phyloP scores from a whole-genome alignment of 2,113 vertebrate genomes.

The Dromaius novaehollandiae region DNA sequence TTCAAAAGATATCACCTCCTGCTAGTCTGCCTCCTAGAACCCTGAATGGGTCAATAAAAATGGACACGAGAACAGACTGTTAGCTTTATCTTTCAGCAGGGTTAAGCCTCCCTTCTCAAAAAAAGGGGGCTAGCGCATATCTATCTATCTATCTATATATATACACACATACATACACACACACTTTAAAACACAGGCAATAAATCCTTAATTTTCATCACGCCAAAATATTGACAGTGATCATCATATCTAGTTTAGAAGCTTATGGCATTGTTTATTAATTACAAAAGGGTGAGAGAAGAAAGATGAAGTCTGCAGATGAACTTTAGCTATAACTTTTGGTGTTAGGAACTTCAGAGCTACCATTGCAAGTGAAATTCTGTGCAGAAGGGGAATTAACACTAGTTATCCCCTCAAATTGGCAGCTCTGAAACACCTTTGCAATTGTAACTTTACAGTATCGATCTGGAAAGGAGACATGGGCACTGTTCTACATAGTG shows the following conservation, averaged over 20 bases:
- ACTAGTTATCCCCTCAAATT: background rate
- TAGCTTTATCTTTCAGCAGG: background rate
- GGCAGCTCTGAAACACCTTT: background rate
- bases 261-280: background rate
- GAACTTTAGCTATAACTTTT: background rate
- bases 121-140: background rate
- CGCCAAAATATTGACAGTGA: background rate
- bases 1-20: background rate
- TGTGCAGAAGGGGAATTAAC: background rate
- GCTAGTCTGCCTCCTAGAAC: background rate
- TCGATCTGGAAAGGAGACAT: background rate
- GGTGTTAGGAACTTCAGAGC: background rate
- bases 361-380: background rate
- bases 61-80: background rate
- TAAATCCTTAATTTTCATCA: background rate
- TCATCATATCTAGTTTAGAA: background rate
- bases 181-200: background rate
- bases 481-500: fast-evolving
- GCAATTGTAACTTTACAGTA: fast-evolving
- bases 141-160: no score
- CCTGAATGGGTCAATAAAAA: background rate
- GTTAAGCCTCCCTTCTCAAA: background rate
- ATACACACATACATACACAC: no score
- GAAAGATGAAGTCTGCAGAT: background rate
- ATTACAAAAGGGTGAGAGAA: background rate